Evolutionary conservation across 1,140 invertebrate genomes (phyloP).

Genomic region (Thereuonema tuberculata): DNA sequence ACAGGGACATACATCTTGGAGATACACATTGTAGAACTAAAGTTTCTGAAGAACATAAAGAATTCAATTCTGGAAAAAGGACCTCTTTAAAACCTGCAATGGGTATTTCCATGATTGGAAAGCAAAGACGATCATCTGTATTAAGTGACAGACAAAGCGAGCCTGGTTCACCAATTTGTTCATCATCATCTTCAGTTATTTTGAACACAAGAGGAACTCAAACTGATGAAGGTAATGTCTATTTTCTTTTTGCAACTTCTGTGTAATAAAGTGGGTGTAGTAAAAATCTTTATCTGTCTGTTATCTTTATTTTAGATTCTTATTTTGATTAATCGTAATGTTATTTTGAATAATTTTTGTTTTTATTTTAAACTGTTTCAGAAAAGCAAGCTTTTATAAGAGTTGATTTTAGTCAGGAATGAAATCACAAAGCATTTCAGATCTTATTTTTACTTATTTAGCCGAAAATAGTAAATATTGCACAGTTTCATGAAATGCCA

Average conservation of each 20-base stretch:
- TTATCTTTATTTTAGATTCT: neutral
- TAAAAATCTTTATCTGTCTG: neutral
- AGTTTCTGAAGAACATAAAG: neutral
- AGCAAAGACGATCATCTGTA: slow-evolving; percentile 22
- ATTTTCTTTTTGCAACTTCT: neutral
- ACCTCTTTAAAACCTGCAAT: slow-evolving; percentile 22
- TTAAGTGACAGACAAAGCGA: neutral
- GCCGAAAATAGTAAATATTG: too few relatives aligned
- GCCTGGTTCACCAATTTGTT: neutral
- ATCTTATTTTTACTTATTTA: too few relatives aligned
- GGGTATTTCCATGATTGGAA: slow-evolving; percentile 28
- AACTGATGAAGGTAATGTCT: slow-evolving; percentile 4
- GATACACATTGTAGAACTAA: neutral
- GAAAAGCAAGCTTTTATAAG: too few relatives aligned
- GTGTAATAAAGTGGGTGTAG: neutral
- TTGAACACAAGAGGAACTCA: slow-evolving; percentile 1
- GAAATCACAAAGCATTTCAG: too few relatives aligned
- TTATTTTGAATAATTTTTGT: too few relatives aligned
- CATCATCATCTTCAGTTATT: neutral
- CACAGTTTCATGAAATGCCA: too few relatives aligned
- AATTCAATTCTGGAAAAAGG: neutral
- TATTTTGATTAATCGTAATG: too few relatives aligned
- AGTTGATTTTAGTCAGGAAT: too few relatives aligned
- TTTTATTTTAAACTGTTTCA: too few relatives aligned
- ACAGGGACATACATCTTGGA: too few relatives aligned